These are phyloP conservation scores for Xerus rutilus DNA, from an alignment of 2,797 vertebrate species.

Conservation along the genomic window DNA sequence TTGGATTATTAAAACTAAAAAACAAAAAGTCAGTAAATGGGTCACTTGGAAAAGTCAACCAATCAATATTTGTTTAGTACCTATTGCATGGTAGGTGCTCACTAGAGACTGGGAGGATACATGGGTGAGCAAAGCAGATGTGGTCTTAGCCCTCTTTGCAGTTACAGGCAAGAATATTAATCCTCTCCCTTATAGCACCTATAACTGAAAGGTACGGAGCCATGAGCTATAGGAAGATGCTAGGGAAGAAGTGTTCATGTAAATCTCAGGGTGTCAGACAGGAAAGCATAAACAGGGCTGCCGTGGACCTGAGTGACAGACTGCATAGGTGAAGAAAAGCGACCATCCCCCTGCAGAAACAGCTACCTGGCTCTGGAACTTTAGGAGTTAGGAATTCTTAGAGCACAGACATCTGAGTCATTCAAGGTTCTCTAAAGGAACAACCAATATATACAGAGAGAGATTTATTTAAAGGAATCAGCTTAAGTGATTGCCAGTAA, in stretches of 20 bases:
- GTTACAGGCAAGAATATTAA: background rate
- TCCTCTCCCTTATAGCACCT: background rate
- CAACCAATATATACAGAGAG: background rate
- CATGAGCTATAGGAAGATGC: background rate
- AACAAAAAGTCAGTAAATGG: background rate
- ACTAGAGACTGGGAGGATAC: background rate
- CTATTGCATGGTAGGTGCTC: background rate
- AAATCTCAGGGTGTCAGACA: background rate
- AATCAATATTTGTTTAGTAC: background rate
- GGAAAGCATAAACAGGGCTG: background rate
- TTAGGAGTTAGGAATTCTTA: background rate
- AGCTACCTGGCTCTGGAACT: background rate
- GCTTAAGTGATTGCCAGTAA: background rate
- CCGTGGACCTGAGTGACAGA: background rate
- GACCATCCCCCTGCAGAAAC: background rate
- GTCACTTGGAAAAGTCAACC: background rate
- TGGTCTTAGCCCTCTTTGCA: background rate
- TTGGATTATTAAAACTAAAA: background rate
- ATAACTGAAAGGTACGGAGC: background rate
- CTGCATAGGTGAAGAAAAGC: background rate
- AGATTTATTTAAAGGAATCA: conserved; percentile 8
- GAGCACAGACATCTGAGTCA: background rate
- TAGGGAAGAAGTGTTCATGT: background rate
- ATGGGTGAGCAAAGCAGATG: background rate
- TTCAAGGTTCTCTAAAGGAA: background rate